Evolutionary conservation across 2,113 vertebrate genomes (phyloP).

Genomic region (Passer domesticus): DNA sequence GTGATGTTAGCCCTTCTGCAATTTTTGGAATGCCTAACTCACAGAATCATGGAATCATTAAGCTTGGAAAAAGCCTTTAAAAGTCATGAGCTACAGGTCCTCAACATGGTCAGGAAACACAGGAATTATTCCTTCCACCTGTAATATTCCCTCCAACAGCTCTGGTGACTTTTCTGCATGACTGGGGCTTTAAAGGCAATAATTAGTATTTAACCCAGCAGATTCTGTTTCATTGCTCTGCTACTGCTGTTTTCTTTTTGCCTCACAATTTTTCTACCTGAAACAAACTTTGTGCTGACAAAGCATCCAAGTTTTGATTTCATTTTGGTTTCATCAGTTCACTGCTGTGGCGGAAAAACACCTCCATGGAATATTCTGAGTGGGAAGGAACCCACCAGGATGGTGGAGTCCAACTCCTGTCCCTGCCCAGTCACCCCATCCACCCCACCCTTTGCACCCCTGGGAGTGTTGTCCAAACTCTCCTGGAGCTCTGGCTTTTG

Average conservation of each 20-base stretch:
- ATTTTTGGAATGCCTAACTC: background rate
- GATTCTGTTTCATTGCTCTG: background rate
- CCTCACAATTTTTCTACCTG: background rate
- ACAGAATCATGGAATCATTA: background rate
- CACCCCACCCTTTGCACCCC: background rate
- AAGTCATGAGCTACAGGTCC: background rate
- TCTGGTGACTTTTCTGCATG: background rate
- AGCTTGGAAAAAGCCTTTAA: background rate
- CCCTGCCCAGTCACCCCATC: background rate
- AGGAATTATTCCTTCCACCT: background rate
- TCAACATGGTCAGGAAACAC: background rate
- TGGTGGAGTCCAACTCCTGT: background rate
- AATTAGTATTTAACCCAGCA: background rate
- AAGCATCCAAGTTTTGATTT: background rate
- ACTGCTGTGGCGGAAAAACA: background rate
- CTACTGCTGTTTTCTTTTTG: background rate
- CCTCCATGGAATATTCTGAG: background rate
- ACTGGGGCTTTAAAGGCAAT: background rate
- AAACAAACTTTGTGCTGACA: background rate
- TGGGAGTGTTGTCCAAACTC: accelerated
- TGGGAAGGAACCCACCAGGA: background rate
- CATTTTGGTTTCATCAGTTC: background rate
- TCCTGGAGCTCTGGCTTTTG: background rate
- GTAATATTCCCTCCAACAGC: background rate
- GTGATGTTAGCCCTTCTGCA: background rate